phyloP scores from a whole-genome alignment of 1,140 invertebrate species.

The Thalassaphorura encarpata region DNA sequence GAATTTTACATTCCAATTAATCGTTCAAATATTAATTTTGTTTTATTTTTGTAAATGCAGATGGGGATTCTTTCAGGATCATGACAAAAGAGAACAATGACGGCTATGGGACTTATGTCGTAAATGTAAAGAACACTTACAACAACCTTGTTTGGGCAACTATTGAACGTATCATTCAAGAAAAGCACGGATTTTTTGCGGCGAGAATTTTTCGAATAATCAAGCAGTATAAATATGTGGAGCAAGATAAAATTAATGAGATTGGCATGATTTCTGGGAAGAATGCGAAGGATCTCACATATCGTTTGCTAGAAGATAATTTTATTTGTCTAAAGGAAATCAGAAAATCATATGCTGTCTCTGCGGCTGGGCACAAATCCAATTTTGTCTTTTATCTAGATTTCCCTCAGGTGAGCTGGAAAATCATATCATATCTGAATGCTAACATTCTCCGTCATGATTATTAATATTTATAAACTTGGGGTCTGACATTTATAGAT shows the following conservation, averaged over 20 bases:
- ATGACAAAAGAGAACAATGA: slow-evolving; percentile 9
- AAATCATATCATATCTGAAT: neutral
- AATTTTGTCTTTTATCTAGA: slow-evolving; percentile 28
- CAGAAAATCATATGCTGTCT: slow-evolving; percentile 25
- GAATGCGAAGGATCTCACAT: slow-evolving; percentile 29
- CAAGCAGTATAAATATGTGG: slow-evolving; percentile 25
- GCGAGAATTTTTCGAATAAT: slow-evolving; percentile 31
- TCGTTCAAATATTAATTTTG: neutral
- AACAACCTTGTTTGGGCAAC: slow-evolving; percentile 19
- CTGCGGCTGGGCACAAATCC: slow-evolving; percentile 20
- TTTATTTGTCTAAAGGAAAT: slow-evolving; percentile 31
- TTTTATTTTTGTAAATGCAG: neutral
- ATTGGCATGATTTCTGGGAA: slow-evolving; percentile 31
- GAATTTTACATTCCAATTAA: neutral
- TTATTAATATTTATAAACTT: neutral
- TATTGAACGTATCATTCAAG: slow-evolving; percentile 23
- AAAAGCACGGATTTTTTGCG: slow-evolving; percentile 27
- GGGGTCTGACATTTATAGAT: neutral
- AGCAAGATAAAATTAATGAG: slow-evolving; percentile 28
- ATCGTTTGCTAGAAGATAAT: slow-evolving; percentile 26
- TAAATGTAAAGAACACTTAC: slow-evolving; percentile 14
- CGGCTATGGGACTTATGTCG: slow-evolving; percentile 11
- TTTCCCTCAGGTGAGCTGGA: slow-evolving; percentile 18
- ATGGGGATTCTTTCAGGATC: neutral
- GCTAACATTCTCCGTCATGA: neutral